Conservation (phyloP, 2,888 invertebrate genomes). For the Dermolepida albohirtum region DNA sequence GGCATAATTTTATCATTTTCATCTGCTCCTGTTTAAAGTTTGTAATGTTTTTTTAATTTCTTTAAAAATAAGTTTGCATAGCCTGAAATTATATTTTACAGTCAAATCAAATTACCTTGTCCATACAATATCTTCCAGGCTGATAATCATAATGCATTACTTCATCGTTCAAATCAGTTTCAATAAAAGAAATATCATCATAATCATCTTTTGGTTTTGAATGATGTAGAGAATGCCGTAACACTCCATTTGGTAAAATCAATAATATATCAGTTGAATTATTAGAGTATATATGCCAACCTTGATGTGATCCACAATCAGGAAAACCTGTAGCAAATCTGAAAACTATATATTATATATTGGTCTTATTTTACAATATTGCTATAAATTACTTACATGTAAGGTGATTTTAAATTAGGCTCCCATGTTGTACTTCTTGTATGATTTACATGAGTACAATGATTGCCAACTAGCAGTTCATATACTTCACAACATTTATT, state of each 20-base stretch:
- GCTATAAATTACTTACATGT: conserved; percentile 55
- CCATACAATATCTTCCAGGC: conserved; percentile 83
- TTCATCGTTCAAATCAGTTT: conserved; percentile 58
- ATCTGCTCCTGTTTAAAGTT: too few relatives aligned
- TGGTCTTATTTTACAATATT: conserved; percentile 4
- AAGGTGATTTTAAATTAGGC: conserved; percentile 62
- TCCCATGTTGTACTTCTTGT: conserved; percentile 71
- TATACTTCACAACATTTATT: conserved; percentile 84
- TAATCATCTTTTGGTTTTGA: conserved; percentile 59
- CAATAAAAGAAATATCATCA: conserved; percentile 32
- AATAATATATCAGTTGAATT: conserved; percentile 73
- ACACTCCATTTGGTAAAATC: conserved; percentile 76
- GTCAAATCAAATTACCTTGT: conserved; percentile 71
- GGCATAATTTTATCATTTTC: too few relatives aligned
- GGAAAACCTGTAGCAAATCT: conserved; percentile 75
- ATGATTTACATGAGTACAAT: conserved; percentile 73
- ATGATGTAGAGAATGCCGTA: conserved; percentile 80
- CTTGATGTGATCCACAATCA: conserved; percentile 76
- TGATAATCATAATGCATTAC: conserved; percentile 77
- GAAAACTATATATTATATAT: conserved; percentile 48
- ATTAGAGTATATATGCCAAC: conserved; percentile 73
- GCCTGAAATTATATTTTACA: neutral
- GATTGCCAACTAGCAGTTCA: conserved; percentile 76
- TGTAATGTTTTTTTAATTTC: too few relatives aligned
- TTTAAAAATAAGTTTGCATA: conserved; percentile 2